Conservation (phyloP, 2,113 vertebrate species). For the Bothrops jararaca region DNA sequence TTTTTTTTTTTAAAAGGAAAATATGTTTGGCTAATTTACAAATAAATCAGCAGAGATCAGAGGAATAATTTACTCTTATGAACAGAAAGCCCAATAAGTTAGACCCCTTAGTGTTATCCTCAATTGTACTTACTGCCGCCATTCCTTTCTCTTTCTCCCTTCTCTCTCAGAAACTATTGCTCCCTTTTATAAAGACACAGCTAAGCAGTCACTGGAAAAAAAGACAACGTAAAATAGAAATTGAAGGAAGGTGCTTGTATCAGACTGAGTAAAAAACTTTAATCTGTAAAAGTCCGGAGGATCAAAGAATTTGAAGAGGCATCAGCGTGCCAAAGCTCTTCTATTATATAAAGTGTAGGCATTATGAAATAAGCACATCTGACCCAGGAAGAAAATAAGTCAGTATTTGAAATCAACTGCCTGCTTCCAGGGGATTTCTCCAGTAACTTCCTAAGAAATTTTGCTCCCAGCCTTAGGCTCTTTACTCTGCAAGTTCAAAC, state of each 20-base stretch:
- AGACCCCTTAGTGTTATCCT: neutral
- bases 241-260: neutral
- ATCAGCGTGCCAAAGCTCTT: neutral
- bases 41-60: neutral
- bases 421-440: neutral
- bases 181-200: neutral
- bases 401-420: neutral
- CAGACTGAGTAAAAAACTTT: neutral
- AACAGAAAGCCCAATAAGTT: neutral
- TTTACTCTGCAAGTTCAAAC: neutral
- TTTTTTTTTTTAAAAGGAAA: neutral
- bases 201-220: neutral
- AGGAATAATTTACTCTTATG: neutral
- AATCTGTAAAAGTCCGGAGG: neutral
- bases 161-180: neutral
- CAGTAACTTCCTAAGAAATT: neutral
- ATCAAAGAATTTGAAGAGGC: neutral
- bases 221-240: neutral
- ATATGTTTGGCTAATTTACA: neutral
- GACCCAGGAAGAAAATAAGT: neutral
- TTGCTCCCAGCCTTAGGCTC: neutral
- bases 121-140: neutral
- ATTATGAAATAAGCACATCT: neutral
- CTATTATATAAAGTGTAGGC: neutral
- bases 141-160: neutral